phyloP scores from a whole-genome alignment of 1,140 invertebrate species.

The Apolygus lucorum region DNA sequence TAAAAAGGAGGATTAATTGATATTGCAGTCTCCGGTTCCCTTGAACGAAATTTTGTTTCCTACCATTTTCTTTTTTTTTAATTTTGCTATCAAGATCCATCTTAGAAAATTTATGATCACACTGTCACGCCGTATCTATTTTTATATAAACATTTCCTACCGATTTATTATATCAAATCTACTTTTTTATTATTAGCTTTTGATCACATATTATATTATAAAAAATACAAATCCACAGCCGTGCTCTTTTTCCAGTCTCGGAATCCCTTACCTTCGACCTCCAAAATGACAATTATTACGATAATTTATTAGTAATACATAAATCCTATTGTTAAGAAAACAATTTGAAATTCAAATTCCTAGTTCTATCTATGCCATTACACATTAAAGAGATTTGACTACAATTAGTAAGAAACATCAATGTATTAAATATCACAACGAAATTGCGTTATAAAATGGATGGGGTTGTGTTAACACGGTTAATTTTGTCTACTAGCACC shows the following conservation, averaged over 20 bases:
- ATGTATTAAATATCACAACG: constrained; percentile 28
- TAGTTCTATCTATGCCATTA: constrained; percentile 24
- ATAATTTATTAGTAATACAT: constrained; percentile 19
- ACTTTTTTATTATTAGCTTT: background rate
- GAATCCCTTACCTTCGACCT: constrained; percentile 21
- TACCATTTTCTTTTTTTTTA: background rate
- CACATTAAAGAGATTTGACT: constrained; percentile 28
- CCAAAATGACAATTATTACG: constrained; percentile 17
- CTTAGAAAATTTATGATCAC: background rate
- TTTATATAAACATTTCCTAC: background rate
- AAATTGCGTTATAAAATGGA: constrained; percentile 29
- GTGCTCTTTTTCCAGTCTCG: constrained; percentile 27
- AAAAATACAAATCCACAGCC: constrained; percentile 30
- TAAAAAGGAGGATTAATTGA: too few relatives aligned
- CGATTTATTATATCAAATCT: background rate
- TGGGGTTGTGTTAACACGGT: constrained; percentile 26
- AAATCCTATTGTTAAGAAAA: constrained; percentile 26
- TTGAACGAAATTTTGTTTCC: too few relatives aligned
- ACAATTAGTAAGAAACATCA: constrained; percentile 29
- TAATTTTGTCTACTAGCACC: background rate
- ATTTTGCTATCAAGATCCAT: background rate
- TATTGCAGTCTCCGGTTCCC: too few relatives aligned
- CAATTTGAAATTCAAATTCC: constrained; percentile 21
- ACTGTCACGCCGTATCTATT: background rate
- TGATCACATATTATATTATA: constrained; percentile 25